These are phyloP conservation scores for Norana najaformis DNA, from an alignment of 2,888 invertebrate genomes.

Conservation along the genomic window DNA sequence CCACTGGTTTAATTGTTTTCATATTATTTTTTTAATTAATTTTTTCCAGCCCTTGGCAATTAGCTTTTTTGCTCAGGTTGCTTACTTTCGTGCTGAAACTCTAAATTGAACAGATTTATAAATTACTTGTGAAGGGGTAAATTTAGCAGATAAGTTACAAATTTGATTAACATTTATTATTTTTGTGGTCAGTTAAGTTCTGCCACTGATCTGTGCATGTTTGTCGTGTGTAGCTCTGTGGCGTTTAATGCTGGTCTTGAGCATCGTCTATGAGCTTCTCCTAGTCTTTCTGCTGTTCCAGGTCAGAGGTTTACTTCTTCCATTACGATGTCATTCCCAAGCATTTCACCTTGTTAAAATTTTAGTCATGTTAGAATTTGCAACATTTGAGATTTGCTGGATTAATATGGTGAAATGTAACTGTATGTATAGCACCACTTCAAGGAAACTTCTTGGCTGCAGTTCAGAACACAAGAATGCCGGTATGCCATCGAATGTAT, in stretches of 20 bases:
- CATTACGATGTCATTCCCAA: neutral
- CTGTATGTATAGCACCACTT: no score
- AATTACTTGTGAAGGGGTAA: no score
- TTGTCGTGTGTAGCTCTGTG: slow-evolving; percentile 63
- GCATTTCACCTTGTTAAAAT: neutral
- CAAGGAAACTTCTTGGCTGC: no score
- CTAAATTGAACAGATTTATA: neutral
- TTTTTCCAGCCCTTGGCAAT: neutral
- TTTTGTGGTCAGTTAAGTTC: neutral
- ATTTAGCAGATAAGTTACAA: no score
- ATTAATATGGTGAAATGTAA: neutral
- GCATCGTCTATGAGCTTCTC: slow-evolving; percentile 66
- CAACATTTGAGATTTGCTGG: neutral
- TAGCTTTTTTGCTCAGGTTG: neutral
- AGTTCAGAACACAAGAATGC: no score
- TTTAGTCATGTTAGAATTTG: neutral
- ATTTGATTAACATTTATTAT: neutral
- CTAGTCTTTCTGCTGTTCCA: slow-evolving; percentile 67
- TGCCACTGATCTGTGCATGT: neutral
- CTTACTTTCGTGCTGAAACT: neutral
- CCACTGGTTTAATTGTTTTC: neutral
- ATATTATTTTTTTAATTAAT: neutral
- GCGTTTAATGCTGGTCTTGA: slow-evolving; percentile 66
- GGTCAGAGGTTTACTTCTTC: slow-evolving; percentile 50
- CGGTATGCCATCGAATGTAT: no score